Evolutionary conservation across 2,888 invertebrate genomes (phyloP), one percentile per base, ranked within the genome.

Genomic region (Aspidiotus rigidus): DNA sequence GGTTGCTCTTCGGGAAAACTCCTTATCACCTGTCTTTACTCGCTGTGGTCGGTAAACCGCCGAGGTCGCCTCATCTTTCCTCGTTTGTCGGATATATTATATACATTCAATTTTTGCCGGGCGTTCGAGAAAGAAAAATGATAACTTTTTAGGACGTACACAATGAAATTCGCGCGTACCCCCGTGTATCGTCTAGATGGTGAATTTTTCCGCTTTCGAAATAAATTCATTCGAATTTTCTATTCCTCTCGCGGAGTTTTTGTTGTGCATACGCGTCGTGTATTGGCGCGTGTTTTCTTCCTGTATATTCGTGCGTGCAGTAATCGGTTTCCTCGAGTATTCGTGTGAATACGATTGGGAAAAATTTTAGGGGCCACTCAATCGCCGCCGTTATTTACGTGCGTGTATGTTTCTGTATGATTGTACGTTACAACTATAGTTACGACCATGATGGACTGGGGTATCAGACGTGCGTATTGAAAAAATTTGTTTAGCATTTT

Each of bases 401-500:
- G 28, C 28, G 28, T 28, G 28, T 28, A 28, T 28, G 28, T 28
- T 28, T 28, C 5, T 28, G 28, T 28, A 28, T 28, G 28, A 28
- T 28, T 28, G 28, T 28, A 28, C 28, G 28, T 1, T 28, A 28
- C 28, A 28, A 28, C 79, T 76, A 86, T 85, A 85, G 28, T 1
- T 28, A 28, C 28, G 5, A 28, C 79, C 76, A 86, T 85, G 86
- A 85, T 86, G 85, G 86, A 86, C 80, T 86, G 86, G 86, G 86
- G 86, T 74, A 84, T 86, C 75, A 83, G 86, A 82, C 84, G 86
- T 86, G 83, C 82, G 86, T 83, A 79, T 67, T 9, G 28, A 28
- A 28, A 28, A 28, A 28, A 28, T 28, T 28, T 28, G n/a, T 28
- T 28, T 28, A n/a, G 15, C 55, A 28, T 42, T 17, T 53, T 57